phyloP scores from a whole-genome alignment of 2,797 vertebrate species.

The Phalanger gymnotis region DNA sequence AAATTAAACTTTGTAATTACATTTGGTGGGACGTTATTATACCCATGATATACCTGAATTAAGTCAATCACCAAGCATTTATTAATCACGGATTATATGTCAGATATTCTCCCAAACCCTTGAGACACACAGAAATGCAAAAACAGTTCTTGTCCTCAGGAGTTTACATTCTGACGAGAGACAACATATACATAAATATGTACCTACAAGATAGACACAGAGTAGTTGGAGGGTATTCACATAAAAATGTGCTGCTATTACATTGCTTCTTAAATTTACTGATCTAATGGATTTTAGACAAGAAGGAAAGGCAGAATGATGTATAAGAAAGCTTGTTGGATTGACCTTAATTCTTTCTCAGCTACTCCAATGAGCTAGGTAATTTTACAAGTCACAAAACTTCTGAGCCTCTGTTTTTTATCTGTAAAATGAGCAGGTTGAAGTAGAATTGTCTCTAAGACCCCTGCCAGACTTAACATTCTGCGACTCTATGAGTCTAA shows the following conservation, averaged over 20 bases:
- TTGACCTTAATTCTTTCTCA: background rate
- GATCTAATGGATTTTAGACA: background rate
- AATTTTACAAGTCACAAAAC: background rate
- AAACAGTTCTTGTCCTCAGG: background rate
- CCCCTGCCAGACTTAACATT: conserved; percentile 1
- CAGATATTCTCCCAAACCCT: background rate
- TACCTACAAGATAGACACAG: background rate
- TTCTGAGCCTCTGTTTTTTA: background rate
- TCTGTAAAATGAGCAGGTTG: conserved; percentile 24
- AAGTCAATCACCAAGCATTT: background rate
- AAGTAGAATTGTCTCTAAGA: conserved; percentile 15
- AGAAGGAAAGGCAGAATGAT: background rate
- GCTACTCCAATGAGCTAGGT: background rate
- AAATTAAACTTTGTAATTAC: background rate
- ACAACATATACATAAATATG: background rate
- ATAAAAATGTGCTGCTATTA: background rate
- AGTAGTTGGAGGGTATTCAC: background rate
- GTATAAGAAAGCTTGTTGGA: background rate
- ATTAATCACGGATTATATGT: background rate
- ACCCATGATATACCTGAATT: background rate
- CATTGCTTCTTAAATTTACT: background rate
- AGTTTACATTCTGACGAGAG: background rate
- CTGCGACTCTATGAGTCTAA: background rate
- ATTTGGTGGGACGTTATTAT: background rate
- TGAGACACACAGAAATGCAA: background rate